A percentile compares a stretch with the other conserved stretches of the same genome.
These are phyloP conservation scores for Coilia nasus DNA, from an alignment of 2,797 vertebrate genomes.

Conservation along the genomic window DNA sequence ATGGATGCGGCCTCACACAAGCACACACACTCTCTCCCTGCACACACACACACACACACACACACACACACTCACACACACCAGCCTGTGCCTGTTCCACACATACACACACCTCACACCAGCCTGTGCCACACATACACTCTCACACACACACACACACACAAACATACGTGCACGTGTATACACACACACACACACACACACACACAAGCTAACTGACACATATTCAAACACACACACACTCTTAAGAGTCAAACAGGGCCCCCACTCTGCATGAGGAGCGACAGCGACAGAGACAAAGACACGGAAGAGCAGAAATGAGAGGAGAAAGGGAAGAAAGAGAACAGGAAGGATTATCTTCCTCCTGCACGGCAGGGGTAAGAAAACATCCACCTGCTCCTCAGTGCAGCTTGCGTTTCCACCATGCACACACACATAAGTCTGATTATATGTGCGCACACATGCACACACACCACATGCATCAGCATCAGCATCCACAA, in stretches of 20 bases:
- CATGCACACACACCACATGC: not conserved
- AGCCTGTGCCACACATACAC: too few relatives aligned
- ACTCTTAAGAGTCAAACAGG: not conserved
- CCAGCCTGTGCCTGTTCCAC: not conserved
- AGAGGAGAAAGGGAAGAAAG: not conserved
- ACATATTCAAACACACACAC: too few relatives aligned
- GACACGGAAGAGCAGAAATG: not conserved
- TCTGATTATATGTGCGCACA: not conserved
- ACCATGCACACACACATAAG: not conserved
- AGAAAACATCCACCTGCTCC: constrained; percentile 1
- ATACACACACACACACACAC: too few relatives aligned
- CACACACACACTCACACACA: constrained; percentile 35
- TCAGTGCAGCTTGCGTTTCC: not conserved
- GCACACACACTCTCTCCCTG: constrained; percentile 5
- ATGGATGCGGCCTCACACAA: constrained; percentile 50
- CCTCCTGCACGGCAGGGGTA: not conserved
- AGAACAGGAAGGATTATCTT: not conserved
- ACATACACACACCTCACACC: too few relatives aligned
- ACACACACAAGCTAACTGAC: too few relatives aligned
- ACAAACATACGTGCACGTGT: too few relatives aligned
- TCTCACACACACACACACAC: too few relatives aligned
- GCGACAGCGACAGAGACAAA: not conserved
- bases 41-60: too few relatives aligned
- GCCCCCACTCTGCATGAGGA: not conserved
- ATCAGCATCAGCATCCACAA: not conserved